phyloP scores from a whole-genome alignment of 2,888 invertebrate species.

The Physocephala rufipes region DNA sequence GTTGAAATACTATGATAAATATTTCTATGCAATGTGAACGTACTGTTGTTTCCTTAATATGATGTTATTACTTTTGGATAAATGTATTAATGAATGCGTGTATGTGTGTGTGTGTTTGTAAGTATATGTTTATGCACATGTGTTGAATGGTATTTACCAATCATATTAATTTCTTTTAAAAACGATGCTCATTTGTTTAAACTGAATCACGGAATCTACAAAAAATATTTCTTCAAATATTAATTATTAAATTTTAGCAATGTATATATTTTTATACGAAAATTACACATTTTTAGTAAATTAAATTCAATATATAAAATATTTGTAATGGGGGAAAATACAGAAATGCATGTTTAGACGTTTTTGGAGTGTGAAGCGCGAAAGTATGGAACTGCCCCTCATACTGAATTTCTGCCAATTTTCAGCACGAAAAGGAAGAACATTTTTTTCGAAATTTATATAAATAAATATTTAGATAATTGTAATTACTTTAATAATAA shows the following conservation, averaged over 20 bases:
- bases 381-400: no score
- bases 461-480: no score
- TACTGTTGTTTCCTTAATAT: background rate
- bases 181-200: slow-evolving; percentile 1
- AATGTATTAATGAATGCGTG: slow-evolving; percentile 2
- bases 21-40: background rate
- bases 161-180: background rate
- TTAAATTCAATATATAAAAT: no score
- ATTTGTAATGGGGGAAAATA: no score
- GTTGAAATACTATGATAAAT: background rate
- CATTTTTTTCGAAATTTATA: background rate
- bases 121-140: background rate
- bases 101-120: background rate
- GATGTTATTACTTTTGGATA: background rate
- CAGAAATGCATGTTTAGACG: no score
- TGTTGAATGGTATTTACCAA: background rate
- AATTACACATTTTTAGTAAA: no score
- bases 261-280: no score
- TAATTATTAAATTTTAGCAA: no score
- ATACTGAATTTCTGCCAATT: no score
- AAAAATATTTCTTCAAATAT: no score
- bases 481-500: no score
- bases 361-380: background rate
- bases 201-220: slow-evolving; percentile 4
- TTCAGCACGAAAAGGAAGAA: slow-evolving; percentile 8